These are phyloP conservation scores for Drosophila mayaguana DNA, from an alignment of 2,888 invertebrate species.

Conservation along the genomic window DNA sequence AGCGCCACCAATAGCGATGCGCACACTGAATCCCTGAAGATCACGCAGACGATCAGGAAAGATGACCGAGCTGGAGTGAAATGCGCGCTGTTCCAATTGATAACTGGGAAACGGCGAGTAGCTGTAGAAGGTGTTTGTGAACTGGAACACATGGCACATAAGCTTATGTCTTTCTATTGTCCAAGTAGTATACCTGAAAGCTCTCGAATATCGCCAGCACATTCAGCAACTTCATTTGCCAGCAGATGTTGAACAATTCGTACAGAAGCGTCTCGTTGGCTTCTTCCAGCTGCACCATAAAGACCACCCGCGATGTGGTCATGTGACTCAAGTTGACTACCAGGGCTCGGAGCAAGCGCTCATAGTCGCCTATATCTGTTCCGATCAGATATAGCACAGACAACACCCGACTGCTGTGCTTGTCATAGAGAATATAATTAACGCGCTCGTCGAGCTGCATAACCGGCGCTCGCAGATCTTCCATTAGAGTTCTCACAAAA, in stretches of 20 bases:
- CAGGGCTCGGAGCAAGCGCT: slow-evolving; percentile 55
- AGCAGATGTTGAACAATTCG: slow-evolving; percentile 67
- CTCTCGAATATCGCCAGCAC: slow-evolving; percentile 60
- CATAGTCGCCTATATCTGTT: slow-evolving; percentile 42
- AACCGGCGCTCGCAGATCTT: slow-evolving; percentile 58
- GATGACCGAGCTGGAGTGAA: slow-evolving; percentile 9
- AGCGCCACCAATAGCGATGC: slow-evolving; percentile 67
- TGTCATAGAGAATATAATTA: slow-evolving; percentile 57
- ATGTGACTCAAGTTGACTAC: slow-evolving; percentile 68
- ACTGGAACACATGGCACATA: slow-evolving; percentile 33
- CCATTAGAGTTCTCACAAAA: slow-evolving; percentile 50
- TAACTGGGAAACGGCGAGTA: slow-evolving; percentile 74
- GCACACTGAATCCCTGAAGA: slow-evolving; percentile 64
- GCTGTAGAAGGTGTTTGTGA: slow-evolving; percentile 58
- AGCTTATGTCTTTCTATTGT: no score
- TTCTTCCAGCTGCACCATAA: slow-evolving; percentile 55
- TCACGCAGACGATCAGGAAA: slow-evolving; percentile 69
- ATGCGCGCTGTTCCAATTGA: slow-evolving; percentile 51
- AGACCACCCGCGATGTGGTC: slow-evolving; percentile 68
- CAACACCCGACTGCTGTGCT: slow-evolving; percentile 54
- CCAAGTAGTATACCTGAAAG: slow-evolving; percentile 41
- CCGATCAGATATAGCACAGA: slow-evolving; percentile 62
- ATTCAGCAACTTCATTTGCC: slow-evolving; percentile 72
- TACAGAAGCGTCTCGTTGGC: slow-evolving; percentile 35
- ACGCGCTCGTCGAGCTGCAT: slow-evolving; percentile 65